phyloP scores from a whole-genome alignment of 2,113 vertebrate species.

The Python bivittatus region DNA sequence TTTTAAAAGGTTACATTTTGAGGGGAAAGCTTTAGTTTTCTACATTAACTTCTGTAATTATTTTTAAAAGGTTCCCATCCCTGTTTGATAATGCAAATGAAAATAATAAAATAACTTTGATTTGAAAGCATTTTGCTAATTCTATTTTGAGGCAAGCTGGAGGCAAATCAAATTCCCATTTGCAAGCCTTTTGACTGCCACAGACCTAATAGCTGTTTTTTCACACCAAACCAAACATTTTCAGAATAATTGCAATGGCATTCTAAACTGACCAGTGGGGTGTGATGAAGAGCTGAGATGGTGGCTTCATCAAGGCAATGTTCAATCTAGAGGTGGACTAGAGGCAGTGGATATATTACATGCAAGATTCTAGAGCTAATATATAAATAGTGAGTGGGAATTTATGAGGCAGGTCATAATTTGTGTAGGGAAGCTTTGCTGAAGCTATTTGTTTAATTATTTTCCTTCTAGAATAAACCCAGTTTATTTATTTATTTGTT shows the following conservation, averaged over 20 bases:
- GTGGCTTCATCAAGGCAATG: neutral
- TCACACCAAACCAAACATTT: neutral
- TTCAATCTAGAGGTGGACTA: neutral
- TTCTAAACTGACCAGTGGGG: neutral
- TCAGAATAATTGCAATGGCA: neutral
- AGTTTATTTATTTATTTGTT: no score
- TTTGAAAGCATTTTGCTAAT: neutral
- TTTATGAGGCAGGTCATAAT: neutral
- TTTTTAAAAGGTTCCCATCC: constrained; percentile 13
- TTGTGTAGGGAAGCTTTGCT: neutral
- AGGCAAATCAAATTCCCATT: neutral
- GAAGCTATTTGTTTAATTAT: neutral
- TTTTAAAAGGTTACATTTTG: constrained; percentile 18
- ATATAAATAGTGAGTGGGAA: neutral
- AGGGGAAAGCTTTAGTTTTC: neutral
- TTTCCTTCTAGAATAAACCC: no score
- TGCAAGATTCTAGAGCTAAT: neutral
- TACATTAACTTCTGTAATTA: constrained; percentile 8
- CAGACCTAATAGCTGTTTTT: neutral
- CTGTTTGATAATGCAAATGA: neutral
- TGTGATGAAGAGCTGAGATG: neutral
- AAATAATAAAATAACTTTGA: neutral
- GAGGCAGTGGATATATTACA: neutral
- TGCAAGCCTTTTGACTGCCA: neutral
- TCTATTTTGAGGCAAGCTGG: neutral